Percentiles rank a stretch among this genome's conserved stretches.
Conservation (phyloP, 2,113 vertebrate species). For the Bostrychus sinensis region DNA sequence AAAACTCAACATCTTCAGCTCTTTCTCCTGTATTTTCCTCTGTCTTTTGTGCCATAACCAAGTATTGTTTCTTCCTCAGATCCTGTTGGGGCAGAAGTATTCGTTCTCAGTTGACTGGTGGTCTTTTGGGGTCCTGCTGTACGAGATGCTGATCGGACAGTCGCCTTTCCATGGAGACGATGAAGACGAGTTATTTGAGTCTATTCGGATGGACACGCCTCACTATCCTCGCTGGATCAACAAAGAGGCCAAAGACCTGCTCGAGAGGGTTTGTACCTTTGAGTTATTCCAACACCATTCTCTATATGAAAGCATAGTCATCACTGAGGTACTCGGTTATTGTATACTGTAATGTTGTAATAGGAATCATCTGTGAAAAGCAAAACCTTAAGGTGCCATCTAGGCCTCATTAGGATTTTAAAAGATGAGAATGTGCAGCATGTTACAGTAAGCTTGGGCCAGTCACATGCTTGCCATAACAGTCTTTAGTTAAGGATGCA, state of each 20-base stretch:
- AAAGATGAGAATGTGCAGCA: no score
- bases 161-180: conserved; percentile 98
- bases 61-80: conserved; percentile 71
- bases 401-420: no score
- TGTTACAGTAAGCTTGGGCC: no score
- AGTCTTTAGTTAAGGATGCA: no score
- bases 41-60: not conserved
- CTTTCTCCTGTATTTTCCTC: no score
- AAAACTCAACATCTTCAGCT: no score
- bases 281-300: not conserved
- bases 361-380: no score
- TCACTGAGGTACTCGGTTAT: no score
- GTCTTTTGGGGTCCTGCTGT: conserved; percentile 96
- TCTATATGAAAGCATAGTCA: no score
- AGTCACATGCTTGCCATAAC: no score
- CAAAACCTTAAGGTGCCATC: no score
- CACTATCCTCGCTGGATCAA: conserved; percentile 98
- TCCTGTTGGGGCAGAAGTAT: conserved; percentile 92
- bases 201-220: conserved; percentile 93
- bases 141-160: conserved; percentile 97
- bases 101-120: conserved; percentile 99
- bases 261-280: conserved; percentile 85
- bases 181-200: conserved; percentile 97
- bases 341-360: no score
- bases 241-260: conserved; percentile 92